Evolutionary conservation across 1,140 invertebrate species (phyloP), one percentile per base, ranked within the genome.

Genomic region (Charaxes varanes): DNA sequence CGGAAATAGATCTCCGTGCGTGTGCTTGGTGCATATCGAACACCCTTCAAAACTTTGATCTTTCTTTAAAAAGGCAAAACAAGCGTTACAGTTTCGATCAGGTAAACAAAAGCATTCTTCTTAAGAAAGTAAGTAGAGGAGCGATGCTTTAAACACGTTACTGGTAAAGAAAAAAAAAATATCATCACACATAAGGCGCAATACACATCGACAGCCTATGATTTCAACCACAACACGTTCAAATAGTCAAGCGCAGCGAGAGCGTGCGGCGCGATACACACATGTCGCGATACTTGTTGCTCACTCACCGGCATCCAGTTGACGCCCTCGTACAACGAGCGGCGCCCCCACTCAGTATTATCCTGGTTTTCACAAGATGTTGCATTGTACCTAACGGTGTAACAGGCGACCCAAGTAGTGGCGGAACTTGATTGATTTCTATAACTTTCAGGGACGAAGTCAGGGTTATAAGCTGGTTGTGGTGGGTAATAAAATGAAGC

Each of bases 1-100:
- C n/a, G n/a, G n/a, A n/a, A 80, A 81, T 81, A 81, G 79, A 80
- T 69, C 62, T 53, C 50, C 54, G 54, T 62, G 56, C 55, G 60
- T 60, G 57, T 65, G 68, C 56, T 50, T 66, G 62, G 55, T 66
- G 60, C 72, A 73, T 71, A 69, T 60, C 62, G 60, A 41, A 65
- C 64, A 59, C 56, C 56, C 59, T 71, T 69, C 53, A 43, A 62
- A 45, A 59, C 63, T 74, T 74, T 55, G 69, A 66, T 55, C 51
- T 58, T 68, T n/a, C 21, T 21, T 14, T 65, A 62, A 63, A 50
- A 54, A 33, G 12, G 33, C 41, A 47, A 50, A 61, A 56, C 37
- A 51, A 49, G 22, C 53, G 55, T 52, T 35, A 53, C 43, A 33
- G 18, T 15, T n/a, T n/a, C n/a, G n/a, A 36, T 54, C 38, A 42